phyloP scores from a whole-genome alignment of 2,113 vertebrate genomes.

The Strigops habroptila region DNA sequence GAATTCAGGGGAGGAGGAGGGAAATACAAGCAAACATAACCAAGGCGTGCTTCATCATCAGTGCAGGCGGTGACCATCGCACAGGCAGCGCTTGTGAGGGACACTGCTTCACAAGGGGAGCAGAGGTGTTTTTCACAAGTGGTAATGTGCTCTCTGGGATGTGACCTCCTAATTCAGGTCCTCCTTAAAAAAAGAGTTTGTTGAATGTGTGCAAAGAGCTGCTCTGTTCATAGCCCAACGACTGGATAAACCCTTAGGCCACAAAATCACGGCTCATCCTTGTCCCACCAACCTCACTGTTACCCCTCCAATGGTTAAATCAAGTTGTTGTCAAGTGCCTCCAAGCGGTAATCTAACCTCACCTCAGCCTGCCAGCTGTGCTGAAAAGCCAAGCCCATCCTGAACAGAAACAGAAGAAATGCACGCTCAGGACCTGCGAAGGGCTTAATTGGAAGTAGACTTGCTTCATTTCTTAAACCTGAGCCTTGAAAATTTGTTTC shows the following conservation, averaged over 20 bases:
- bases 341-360: background rate
- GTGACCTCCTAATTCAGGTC: background rate
- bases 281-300: background rate
- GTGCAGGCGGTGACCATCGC: rapidly evolving
- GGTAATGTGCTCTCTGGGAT: background rate
- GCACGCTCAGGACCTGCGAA: background rate
- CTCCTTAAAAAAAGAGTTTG: background rate
- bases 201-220: background rate
- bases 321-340: background rate
- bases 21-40: background rate
- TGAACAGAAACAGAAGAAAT: background rate
- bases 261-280: background rate
- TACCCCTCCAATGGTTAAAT: background rate
- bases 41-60: background rate
- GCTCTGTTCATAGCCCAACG: background rate
- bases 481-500: background rate
- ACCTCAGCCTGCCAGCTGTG: background rate
- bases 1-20: background rate
- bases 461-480: background rate
- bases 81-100: rapidly evolving
- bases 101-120: rapidly evolving
- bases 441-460: background rate
- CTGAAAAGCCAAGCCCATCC: background rate
- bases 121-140: rapidly evolving
- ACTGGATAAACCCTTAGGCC: background rate